A percentile compares a stretch with the other conserved stretches of the same genome.
These are phyloP conservation scores for Campoletis sonorensis DNA, from an alignment of 1,140 invertebrate genomes.

Conservation along the genomic window DNA sequence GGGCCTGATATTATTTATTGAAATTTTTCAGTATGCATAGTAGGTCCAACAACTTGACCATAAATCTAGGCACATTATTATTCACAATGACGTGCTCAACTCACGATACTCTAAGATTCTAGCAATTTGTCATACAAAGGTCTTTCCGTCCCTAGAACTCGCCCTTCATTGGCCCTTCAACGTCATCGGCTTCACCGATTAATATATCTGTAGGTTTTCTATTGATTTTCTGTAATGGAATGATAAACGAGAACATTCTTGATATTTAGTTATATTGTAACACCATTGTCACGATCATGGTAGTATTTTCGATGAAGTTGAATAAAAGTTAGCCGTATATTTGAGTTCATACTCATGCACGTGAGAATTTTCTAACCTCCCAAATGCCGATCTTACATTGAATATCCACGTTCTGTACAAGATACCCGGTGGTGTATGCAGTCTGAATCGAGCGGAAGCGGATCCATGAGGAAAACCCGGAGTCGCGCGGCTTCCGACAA, in stretches of 20 bases:
- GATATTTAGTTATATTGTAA: too few relatives aligned
- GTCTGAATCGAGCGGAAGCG: conserved; percentile 51
- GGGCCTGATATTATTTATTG: too few relatives aligned
- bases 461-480: conserved; percentile 46
- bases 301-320: not conserved
- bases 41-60: too few relatives aligned
- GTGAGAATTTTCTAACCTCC: not conserved
- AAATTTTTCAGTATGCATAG: too few relatives aligned
- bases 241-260: too few relatives aligned
- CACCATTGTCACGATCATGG: not conserved
- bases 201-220: too few relatives aligned
- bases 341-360: not conserved
- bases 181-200: not conserved
- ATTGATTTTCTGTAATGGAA: too few relatives aligned
- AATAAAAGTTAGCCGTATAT: not conserved
- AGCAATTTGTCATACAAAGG: conserved; percentile 11
- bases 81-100: not conserved
- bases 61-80: too few relatives aligned
- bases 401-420: conserved; percentile 35
- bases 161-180: not conserved
- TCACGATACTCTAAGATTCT: not conserved
- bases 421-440: conserved; percentile 30
- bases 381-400: conserved; percentile 12
- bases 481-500: conserved; percentile 64
- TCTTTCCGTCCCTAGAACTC: conserved; percentile 26